phyloP scores from a whole-genome alignment of 1,140 invertebrate species.

The Zaprionus africanus region DNA sequence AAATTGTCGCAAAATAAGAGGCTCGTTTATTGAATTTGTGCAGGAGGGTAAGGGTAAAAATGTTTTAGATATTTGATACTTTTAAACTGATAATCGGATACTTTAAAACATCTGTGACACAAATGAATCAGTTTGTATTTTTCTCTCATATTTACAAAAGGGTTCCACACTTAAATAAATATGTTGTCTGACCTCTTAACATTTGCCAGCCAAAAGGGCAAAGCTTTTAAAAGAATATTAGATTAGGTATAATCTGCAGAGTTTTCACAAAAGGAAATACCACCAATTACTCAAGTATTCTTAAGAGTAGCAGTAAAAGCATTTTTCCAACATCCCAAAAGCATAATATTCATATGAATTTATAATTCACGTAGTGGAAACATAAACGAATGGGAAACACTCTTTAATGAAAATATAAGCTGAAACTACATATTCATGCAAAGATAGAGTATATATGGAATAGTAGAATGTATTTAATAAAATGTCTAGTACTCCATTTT shows the following conservation, averaged over 20 bases:
- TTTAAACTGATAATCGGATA: background rate
- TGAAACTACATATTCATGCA: too few relatives aligned
- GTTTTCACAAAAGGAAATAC: background rate
- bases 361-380: background rate
- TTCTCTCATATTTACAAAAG: background rate
- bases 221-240: background rate
- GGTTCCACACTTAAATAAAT: background rate
- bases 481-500: background rate
- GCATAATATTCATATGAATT: background rate
- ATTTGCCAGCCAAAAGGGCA: background rate
- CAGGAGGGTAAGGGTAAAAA: background rate
- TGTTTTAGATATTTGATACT: background rate
- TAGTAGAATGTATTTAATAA: too few relatives aligned
- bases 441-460: too few relatives aligned
- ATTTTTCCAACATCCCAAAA: background rate
- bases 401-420: background rate
- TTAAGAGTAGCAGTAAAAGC: background rate
- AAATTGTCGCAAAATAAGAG: constrained; percentile 14
- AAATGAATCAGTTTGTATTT: background rate
- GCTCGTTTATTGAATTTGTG: constrained; percentile 22
- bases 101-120: background rate
- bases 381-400: background rate
- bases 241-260: background rate
- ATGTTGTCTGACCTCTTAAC: too few relatives aligned
- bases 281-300: background rate